Conservation (phyloP, 2,888 invertebrate genomes). For the Leptinotarsa rubiginosa region DNA sequence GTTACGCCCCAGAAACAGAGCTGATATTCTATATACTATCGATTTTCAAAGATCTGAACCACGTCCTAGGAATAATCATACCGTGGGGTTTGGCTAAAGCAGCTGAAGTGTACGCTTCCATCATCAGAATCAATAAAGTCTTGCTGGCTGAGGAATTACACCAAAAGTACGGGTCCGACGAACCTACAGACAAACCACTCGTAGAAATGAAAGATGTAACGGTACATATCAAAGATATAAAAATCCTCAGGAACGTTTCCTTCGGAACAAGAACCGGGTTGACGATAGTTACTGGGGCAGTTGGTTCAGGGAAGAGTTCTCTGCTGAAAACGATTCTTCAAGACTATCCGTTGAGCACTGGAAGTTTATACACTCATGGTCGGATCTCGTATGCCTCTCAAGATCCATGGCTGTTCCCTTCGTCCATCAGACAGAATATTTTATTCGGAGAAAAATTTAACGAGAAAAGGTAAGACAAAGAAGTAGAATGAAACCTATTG, state of each 20-base stretch:
- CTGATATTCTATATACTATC: conserved; percentile 88
- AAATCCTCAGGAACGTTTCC: conserved; percentile 64
- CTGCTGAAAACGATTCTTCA: conserved; percentile 64
- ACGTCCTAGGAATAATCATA: conserved; percentile 88
- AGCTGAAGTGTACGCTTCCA: conserved; percentile 82
- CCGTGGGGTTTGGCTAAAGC: conserved; percentile 85
- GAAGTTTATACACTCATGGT: conserved; percentile 66
- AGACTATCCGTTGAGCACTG: conserved; percentile 64
- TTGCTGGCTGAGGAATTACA: conserved; percentile 74
- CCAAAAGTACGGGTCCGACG: conserved; percentile 65
- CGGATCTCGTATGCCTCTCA: conserved; percentile 71
- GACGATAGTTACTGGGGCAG: conserved; percentile 72
- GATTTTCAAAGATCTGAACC: conserved; percentile 86
- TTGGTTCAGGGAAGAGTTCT: conserved; percentile 74
- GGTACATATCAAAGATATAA: conserved; percentile 53
- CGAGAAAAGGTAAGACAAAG: conserved; percentile 30
- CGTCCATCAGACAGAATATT: conserved; percentile 81
- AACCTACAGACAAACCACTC: conserved; percentile 48
- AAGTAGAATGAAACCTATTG: no score
- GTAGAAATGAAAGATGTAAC: conserved; percentile 47
- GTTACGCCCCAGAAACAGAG: conserved; percentile 81
- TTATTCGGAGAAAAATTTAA: conserved; percentile 53
- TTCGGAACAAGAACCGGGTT: conserved; percentile 55
- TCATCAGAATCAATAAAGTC: conserved; percentile 75
- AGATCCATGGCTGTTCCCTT: conserved; percentile 73